phyloP scores from a whole-genome alignment of 2,797 vertebrate genomes.

The Urosaurus nigricauda region DNA sequence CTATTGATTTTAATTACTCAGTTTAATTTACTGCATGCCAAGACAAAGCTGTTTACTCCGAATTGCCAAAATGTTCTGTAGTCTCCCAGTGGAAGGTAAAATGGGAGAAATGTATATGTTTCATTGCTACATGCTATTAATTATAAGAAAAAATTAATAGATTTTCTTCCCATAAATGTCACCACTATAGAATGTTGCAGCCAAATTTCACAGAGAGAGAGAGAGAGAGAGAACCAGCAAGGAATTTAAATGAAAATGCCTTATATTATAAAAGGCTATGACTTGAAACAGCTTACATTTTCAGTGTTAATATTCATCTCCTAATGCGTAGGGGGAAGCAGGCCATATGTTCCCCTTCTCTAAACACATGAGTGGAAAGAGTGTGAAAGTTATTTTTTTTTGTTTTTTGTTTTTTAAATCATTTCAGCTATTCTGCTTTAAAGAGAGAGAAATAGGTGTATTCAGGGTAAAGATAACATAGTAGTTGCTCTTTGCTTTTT shows the following conservation, averaged over 20 bases:
- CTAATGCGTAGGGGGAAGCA: conserved; percentile 37
- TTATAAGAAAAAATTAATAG: conserved; percentile 77
- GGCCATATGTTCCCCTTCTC: conserved; percentile 57
- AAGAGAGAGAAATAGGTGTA: neutral
- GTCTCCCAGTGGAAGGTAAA: conserved; percentile 78
- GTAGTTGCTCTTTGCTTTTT: no score
- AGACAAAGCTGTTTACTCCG: conserved; percentile 87
- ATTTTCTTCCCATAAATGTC: conserved; percentile 81
- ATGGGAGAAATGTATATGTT: conserved; percentile 76
- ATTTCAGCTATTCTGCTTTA: conserved; percentile 16
- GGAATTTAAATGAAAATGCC: conserved; percentile 49
- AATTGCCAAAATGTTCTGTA: conserved; percentile 83
- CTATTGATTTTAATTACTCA: conserved; percentile 98
- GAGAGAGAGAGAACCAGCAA: neutral
- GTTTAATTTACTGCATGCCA: conserved; percentile 87
- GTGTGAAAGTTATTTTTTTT: no score
- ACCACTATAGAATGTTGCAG: conserved; percentile 65
- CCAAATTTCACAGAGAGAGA: conserved; percentile 68
- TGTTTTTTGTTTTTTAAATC: neutral
- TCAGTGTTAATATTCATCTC: conserved; percentile 59
- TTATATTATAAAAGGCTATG: conserved; percentile 61
- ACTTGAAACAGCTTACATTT: conserved; percentile 61
- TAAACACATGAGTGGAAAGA: conserved; percentile 40
- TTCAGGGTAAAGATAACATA: neutral
- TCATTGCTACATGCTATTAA: conserved; percentile 76